Conservation (phyloP, 2,888 invertebrate genomes). For the Neocrepidodera transversa region DNA sequence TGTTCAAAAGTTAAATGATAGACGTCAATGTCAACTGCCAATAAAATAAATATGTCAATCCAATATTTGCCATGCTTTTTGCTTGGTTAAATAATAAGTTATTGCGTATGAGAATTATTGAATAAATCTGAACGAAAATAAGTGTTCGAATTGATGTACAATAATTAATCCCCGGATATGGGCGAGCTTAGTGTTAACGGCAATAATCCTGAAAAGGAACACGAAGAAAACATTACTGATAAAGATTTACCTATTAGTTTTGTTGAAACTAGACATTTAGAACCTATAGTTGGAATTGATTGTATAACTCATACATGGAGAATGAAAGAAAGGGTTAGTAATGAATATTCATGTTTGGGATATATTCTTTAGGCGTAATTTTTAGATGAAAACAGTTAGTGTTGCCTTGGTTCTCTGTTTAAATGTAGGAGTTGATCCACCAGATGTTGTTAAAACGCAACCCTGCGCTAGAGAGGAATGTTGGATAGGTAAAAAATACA, state of each 20-base stretch:
- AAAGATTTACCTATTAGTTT: slow-evolving; percentile 77
- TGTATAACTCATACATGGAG: slow-evolving; percentile 84
- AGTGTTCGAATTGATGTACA: slow-evolving; percentile 14
- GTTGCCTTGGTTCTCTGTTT: slow-evolving; percentile 96
- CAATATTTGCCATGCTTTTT: slow-evolving; percentile 24
- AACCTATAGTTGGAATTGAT: slow-evolving; percentile 72
- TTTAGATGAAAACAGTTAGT: slow-evolving; percentile 97
- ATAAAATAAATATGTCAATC: slow-evolving; percentile 22
- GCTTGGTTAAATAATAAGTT: slow-evolving; percentile 25
- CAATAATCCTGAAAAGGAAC: slow-evolving; percentile 24
- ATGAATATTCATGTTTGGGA: background rate
- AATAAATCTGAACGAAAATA: slow-evolving; percentile 17
- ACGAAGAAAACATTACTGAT: slow-evolving; percentile 60
- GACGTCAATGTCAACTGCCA: slow-evolving; percentile 1
- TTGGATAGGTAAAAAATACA: slow-evolving; percentile 86
- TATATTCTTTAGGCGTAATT: slow-evolving; percentile 35
- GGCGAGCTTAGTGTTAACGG: slow-evolving; percentile 32
- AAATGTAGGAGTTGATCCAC: slow-evolving; percentile 99
- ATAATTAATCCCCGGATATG: slow-evolving; percentile 28
- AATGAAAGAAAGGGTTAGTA: slow-evolving; percentile 85
- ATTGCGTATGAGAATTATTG: slow-evolving; percentile 34
- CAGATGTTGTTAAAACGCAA: slow-evolving; percentile 96
- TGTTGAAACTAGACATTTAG: slow-evolving; percentile 76
- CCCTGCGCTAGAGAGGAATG: slow-evolving; percentile 96
- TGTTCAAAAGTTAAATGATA: too few species aligned